phyloP scores from a whole-genome alignment of 2,113 vertebrate species.

The Labeo catla region DNA sequence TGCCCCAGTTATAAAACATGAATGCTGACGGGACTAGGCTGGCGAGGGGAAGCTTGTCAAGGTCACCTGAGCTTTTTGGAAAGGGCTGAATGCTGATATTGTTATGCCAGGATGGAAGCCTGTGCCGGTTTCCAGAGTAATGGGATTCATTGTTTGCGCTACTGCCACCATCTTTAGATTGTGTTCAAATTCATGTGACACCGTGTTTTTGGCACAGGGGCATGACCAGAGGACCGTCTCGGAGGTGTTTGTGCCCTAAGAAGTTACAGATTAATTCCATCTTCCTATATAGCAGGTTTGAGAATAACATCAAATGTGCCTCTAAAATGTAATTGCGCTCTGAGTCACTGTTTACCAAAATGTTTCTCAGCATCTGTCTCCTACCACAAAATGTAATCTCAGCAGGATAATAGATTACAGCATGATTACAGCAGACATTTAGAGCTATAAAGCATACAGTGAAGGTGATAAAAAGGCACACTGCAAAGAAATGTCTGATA shows the following conservation, averaged over 20 bases:
- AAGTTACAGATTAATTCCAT: neutral
- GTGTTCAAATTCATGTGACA: conserved; percentile 29
- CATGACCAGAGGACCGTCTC: neutral
- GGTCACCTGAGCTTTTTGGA: conserved; percentile 25
- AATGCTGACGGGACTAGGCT: conserved; percentile 12
- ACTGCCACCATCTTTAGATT: conserved; percentile 16
- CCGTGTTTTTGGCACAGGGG: conserved; percentile 11
- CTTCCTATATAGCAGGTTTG: neutral
- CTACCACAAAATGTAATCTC: conserved; percentile 1
- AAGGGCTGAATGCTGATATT: neutral
- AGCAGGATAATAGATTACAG: conserved; percentile 17
- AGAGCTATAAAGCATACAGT: neutral
- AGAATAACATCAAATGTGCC: neutral
- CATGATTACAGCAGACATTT: conserved; percentile 23
- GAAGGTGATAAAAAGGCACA: neutral
- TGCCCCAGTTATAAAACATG: conserved; percentile 8
- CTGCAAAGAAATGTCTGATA: neutral
- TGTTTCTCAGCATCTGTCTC: conserved; percentile 1
- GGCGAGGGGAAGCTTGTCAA: conserved; percentile 12
- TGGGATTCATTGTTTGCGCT: neutral
- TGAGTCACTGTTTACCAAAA: conserved; percentile 7
- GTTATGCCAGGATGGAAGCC: neutral
- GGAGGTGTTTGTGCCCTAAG: neutral
- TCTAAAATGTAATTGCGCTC: conserved; percentile 12
- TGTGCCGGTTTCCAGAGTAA: neutral